Evolutionary conservation across 2,888 invertebrate genomes (phyloP).

Genomic region (Drosophila bunnanda): DNA sequence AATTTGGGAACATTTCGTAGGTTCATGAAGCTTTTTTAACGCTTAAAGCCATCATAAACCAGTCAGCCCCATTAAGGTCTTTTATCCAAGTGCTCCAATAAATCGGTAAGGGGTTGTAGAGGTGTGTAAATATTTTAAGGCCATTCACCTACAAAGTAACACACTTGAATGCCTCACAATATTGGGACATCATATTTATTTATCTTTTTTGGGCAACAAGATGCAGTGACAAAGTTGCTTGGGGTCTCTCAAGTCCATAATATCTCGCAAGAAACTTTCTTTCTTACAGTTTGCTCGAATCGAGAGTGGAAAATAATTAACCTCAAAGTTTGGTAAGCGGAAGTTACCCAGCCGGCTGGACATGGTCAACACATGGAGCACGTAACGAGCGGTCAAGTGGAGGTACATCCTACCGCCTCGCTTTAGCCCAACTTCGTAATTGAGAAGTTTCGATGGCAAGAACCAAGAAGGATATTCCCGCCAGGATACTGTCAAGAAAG

Average conservation of each 20-base stretch:
- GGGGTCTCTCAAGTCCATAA: not conserved
- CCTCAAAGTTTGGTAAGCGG: slow-evolving; percentile 71
- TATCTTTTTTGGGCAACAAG: slow-evolving; percentile 29
- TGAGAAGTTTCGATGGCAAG: slow-evolving; percentile 57
- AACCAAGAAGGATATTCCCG: slow-evolving; percentile 50
- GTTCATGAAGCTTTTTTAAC: not conserved
- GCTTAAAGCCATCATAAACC: not conserved
- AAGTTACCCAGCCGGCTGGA: slow-evolving; percentile 62
- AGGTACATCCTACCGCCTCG: slow-evolving; percentile 35
- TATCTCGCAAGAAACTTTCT: slow-evolving; percentile 19
- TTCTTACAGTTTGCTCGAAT: slow-evolving; percentile 48
- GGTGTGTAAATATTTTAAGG: slow-evolving; percentile 34
- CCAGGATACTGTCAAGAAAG: slow-evolving; percentile 36
- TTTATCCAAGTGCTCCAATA: not conserved
- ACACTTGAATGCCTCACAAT: slow-evolving; percentile 12
- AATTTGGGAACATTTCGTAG: too few relatives aligned
- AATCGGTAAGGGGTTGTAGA: slow-evolving; percentile 20
- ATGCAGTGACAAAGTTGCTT: slow-evolving; percentile 17
- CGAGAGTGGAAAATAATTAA: slow-evolving; percentile 82
- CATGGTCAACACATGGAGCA: slow-evolving; percentile 73
- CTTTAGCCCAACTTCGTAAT: slow-evolving; percentile 19
- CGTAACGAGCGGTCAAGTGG: slow-evolving; percentile 78
- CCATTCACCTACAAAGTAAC: slow-evolving; percentile 22
- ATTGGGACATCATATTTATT: slow-evolving; percentile 14
- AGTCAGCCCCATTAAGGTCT: not conserved